phyloP scores from a whole-genome alignment of 2,888 invertebrate genomes.

The Coleophora deauratella region DNA sequence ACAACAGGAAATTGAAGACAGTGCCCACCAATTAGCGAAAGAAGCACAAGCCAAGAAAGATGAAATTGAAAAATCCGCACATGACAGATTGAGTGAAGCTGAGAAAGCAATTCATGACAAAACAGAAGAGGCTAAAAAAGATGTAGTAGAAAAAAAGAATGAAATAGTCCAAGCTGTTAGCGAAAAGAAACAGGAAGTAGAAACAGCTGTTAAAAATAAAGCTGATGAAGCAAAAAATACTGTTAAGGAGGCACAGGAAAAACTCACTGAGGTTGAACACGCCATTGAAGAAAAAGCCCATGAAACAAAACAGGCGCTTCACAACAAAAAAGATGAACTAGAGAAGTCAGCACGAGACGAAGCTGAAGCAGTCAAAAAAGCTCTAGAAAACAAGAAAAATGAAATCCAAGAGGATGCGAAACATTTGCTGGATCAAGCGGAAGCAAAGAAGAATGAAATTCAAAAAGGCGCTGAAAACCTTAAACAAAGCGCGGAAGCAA shows the following conservation, averaged over 20 bases:
- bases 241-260: conserved; percentile 15
- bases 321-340: conserved; percentile 19
- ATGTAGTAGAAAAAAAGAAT: conserved; percentile 26
- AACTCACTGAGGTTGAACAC: conserved; percentile 16
- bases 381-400: conserved; percentile 38
- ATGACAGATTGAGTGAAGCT: conserved; percentile 14
- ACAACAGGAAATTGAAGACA: conserved; percentile 35
- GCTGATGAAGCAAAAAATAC: conserved; percentile 5
- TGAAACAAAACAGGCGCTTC: conserved; percentile 21
- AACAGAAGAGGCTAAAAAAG: conserved; percentile 19
- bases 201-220: conserved; percentile 3
- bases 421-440: conserved; percentile 25
- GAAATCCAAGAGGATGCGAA: conserved; percentile 34
- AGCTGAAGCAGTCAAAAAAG: conserved; percentile 32
- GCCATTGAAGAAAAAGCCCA: conserved; percentile 22
- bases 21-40: conserved; percentile 24
- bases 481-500: conserved; percentile 20
- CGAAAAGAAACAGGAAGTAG: conserved; percentile 16
- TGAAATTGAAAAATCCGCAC: conserved; percentile 14
- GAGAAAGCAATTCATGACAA: conserved; percentile 25
- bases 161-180: conserved; percentile 14
- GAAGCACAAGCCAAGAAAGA: conserved; percentile 13
- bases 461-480: conserved; percentile 16
- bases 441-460: conserved; percentile 24
- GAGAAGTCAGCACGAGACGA: conserved; percentile 29